Percentiles rank a stretch among this genome's conserved stretches.
Conservation (phyloP, 2,888 invertebrate species). For the Rotaria macrura region DNA sequence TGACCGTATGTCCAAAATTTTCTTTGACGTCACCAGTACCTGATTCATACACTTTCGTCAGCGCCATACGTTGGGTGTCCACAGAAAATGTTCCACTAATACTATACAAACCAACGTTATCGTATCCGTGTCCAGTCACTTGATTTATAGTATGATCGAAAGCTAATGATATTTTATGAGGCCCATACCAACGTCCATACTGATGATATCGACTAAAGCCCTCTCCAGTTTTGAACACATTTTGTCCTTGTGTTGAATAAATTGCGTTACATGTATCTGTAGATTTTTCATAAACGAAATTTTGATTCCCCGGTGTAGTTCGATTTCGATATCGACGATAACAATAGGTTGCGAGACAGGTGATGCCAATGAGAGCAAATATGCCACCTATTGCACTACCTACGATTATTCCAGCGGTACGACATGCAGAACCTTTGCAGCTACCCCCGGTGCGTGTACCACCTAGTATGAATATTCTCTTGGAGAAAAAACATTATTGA, state of each 20-base stretch:
- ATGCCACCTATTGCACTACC: neutral
- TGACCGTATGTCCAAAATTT: neutral
- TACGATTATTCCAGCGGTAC: neutral
- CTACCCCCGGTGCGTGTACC: no score
- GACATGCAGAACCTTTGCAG: neutral
- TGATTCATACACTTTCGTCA: neutral
- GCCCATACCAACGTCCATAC: neutral
- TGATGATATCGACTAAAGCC: neutral
- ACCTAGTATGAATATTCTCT: no score
- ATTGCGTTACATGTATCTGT: no score
- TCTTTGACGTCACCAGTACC: neutral
- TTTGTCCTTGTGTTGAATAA: no score
- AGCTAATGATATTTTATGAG: neutral
- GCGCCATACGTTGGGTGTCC: neutral
- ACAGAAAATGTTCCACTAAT: neutral
- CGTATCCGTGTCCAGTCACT: neutral
- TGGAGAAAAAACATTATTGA: no score
- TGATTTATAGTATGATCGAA: neutral
- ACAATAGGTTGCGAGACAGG: rapidly evolving
- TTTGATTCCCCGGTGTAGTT: neutral
- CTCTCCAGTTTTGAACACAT: neutral
- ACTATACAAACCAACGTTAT: neutral
- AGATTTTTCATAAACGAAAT: neutral
- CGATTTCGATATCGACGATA: neutral
- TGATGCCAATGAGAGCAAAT: no score